Percentiles rank a stretch among this genome's conserved stretches.
Evolutionary conservation across 2,888 invertebrate species (phyloP).

Genomic region (Drosophila peninsularis): DNA sequence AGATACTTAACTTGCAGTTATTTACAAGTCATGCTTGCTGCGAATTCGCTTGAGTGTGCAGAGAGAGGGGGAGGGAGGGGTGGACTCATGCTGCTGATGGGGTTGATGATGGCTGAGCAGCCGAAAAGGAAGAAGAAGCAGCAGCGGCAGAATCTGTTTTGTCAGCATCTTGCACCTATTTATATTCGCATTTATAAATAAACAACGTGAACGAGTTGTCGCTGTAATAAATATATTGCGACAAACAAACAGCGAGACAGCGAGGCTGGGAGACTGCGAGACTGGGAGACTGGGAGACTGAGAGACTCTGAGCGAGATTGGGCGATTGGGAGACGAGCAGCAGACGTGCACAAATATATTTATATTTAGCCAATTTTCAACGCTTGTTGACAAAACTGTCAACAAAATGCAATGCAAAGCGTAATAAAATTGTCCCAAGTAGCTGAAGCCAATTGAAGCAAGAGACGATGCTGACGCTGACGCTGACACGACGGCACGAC

Average conservation of each 20-base stretch:
- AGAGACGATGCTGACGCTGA: slow-evolving; percentile 3
- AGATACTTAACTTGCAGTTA: slow-evolving; percentile 84
- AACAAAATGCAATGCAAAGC: slow-evolving; percentile 82
- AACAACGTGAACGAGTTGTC: slow-evolving; percentile 78
- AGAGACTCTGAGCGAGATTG: slow-evolving; percentile 3
- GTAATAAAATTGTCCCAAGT: slow-evolving; percentile 79
- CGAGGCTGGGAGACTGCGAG: slow-evolving; percentile 12
- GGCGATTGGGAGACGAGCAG: slow-evolving; percentile 48
- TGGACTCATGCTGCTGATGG: slow-evolving; percentile 43
- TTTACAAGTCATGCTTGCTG: slow-evolving; percentile 84
- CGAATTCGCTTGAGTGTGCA: slow-evolving; percentile 80
- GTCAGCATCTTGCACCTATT: slow-evolving; percentile 72
- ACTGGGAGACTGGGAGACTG: slow-evolving; percentile 13
- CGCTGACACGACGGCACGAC: background rate
- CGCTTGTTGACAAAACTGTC: slow-evolving; percentile 85
- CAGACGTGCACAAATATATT: slow-evolving; percentile 72
- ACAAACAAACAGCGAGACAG: slow-evolving; percentile 44
- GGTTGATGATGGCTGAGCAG: slow-evolving; percentile 60
- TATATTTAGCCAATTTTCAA: slow-evolving; percentile 85
- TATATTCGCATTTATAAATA: slow-evolving; percentile 81
- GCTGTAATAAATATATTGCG: slow-evolving; percentile 79
- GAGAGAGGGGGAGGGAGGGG: background rate
- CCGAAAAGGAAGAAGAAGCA: too few relatives aligned
- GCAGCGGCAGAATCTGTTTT: slow-evolving; percentile 61
- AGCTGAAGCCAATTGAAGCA: slow-evolving; percentile 60